Percentiles rank a stretch among this genome's conserved stretches.
Evolutionary conservation across 2,113 vertebrate genomes (phyloP).

Genomic region (Larimichthys crocea): DNA sequence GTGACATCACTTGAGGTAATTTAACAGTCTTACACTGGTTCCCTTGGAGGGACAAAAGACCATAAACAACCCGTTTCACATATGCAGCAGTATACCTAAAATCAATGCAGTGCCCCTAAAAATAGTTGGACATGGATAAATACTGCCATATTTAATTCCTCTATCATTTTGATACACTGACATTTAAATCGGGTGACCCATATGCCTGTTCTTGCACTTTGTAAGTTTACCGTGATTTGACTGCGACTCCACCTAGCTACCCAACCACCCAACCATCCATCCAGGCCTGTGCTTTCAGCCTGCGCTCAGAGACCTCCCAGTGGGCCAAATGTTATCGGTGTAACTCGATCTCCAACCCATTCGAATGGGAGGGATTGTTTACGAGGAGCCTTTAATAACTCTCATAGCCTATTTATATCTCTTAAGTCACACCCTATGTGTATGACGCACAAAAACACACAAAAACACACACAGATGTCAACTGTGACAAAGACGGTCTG

Average conservation of each 20-base stretch:
- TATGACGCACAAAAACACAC: conserved; percentile 47
- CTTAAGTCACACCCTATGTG: conserved; percentile 45
- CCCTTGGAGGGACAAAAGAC: not conserved
- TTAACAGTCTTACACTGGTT: not conserved
- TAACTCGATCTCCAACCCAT: conserved; percentile 58
- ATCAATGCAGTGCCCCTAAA: not conserved
- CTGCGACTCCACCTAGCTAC: conserved; percentile 27
- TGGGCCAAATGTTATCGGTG: conserved; percentile 55
- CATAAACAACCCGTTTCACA: not conserved
- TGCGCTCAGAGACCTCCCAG: conserved; percentile 32
- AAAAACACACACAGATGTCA: conserved; percentile 21
- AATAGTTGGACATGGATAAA: not conserved
- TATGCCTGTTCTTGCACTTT: too few relatives aligned
- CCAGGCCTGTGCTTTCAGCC: conserved; percentile 1
- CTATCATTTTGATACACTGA: too few relatives aligned
- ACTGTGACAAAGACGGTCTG: conserved; percentile 11
- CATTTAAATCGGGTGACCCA: too few relatives aligned
- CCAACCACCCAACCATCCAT: conserved; percentile 1
- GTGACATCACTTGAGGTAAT: too few relatives aligned
- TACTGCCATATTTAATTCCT: too few relatives aligned
- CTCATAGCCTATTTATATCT: conserved; percentile 63
- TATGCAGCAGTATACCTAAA: not conserved
- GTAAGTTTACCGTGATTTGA: not conserved
- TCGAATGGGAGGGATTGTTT: conserved; percentile 70
- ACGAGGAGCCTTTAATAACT: conserved; percentile 69